Evolutionary conservation across 2,797 vertebrate genomes (phyloP).

Genomic region (Epinephelus malabaricus): DNA sequence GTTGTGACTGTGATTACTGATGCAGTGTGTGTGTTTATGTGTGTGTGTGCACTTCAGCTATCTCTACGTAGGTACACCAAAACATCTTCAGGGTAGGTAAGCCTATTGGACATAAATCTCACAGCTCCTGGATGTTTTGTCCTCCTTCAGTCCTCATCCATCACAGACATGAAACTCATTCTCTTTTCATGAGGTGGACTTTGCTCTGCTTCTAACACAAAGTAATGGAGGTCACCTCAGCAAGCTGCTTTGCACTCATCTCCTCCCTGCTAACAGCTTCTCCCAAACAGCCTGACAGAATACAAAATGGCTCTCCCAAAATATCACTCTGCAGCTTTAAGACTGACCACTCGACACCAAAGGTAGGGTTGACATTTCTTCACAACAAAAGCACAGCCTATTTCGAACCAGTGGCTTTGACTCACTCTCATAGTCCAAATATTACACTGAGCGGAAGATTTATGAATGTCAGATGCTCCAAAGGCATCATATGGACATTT

Average conservation of each 20-base stretch:
- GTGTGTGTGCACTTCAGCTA: neutral
- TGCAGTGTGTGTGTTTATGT: conserved; percentile 16
- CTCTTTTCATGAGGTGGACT: conserved; percentile 66
- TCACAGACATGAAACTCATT: conserved; percentile 55
- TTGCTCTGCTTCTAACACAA: conserved; percentile 55
- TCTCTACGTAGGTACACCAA: neutral
- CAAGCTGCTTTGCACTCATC: conserved; percentile 57
- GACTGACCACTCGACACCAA: conserved; percentile 44
- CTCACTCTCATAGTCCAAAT: conserved; percentile 23
- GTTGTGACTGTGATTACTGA: conserved; percentile 45
- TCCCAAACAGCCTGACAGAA: conserved; percentile 57
- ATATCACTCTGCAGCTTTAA: conserved; percentile 56
- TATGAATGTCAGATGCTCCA: conserved; percentile 46
- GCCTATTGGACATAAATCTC: conserved; percentile 29
- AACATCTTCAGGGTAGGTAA: conserved; percentile 32
- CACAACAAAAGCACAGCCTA: conserved; percentile 22
- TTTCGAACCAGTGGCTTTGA: conserved; percentile 30
- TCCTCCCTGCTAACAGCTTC: conserved; percentile 60
- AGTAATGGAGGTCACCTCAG: conserved; percentile 74
- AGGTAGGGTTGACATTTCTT: conserved; percentile 64
- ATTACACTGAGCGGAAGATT: conserved; percentile 26
- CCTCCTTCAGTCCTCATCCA: conserved; percentile 51
- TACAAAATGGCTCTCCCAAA: conserved; percentile 67
- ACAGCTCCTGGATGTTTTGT: conserved; percentile 42
- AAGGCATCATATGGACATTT: conserved; percentile 14